Percentiles rank a stretch among this genome's conserved stretches.
phyloP scores from a whole-genome alignment of 2,797 vertebrate genomes.

The Tapera naevia region DNA sequence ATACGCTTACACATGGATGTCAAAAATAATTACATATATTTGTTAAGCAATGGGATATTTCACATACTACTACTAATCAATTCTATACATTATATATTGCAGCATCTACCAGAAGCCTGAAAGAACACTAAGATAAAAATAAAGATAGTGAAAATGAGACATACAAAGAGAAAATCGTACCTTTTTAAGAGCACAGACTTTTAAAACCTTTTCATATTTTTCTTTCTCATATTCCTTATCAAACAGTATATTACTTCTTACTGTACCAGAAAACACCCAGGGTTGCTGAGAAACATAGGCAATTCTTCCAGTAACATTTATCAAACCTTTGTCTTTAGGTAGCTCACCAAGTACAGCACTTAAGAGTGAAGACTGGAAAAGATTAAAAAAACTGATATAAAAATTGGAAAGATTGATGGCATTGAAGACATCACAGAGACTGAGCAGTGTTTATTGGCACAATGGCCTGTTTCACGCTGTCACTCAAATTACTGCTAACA shows the following conservation, averaged over 20 bases:
- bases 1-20: accelerated
- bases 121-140: not conserved
- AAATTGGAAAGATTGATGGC: not conserved
- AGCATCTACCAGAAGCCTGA: not conserved
- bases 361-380: slow-evolving; percentile 88
- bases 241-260: slow-evolving; percentile 95
- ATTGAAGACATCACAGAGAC: not conserved
- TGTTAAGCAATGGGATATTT: not conserved
- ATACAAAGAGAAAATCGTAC: slow-evolving; percentile 71
- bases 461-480: not conserved
- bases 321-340: slow-evolving; percentile 80
- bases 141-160: accelerated
- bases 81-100: not conserved
- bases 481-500: not conserved
- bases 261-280: slow-evolving; percentile 95
- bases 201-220: slow-evolving; percentile 88
- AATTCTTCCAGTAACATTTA: slow-evolving; percentile 85
- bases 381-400: not conserved
- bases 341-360: slow-evolving; percentile 90
- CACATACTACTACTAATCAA: not conserved
- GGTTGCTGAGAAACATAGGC: slow-evolving; percentile 93
- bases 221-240: slow-evolving; percentile 88
- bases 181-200: slow-evolving; percentile 92
- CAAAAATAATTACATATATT: not conserved
- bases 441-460: not conserved